These are phyloP conservation scores for Bathynomus jamesi DNA, from an alignment of 1,140 invertebrate genomes.

Conservation along the genomic window DNA sequence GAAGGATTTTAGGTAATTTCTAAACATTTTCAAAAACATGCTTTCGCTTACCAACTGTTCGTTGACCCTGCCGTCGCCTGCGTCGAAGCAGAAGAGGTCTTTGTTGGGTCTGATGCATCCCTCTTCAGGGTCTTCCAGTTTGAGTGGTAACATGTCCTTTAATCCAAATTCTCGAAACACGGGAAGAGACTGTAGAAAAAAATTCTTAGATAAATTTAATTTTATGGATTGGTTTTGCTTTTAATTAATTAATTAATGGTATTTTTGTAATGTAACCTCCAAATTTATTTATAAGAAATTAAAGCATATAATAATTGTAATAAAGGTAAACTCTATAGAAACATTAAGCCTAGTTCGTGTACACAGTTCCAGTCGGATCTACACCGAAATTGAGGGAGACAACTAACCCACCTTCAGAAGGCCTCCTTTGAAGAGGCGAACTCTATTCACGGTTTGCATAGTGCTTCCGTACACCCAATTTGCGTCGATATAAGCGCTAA, in stretches of 20 bases:
- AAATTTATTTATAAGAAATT: too few species aligned
- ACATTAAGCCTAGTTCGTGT: not conserved
- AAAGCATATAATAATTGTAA: too few species aligned
- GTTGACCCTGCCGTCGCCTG: constrained; percentile 83
- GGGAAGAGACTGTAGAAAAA: constrained; percentile 47
- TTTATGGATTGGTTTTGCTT: too few species aligned
- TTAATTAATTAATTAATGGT: too few species aligned
- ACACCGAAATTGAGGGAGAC: not conserved
- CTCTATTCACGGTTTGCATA: constrained; percentile 43
- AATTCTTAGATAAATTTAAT: too few species aligned
- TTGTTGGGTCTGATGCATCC: constrained; percentile 78
- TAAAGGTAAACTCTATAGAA: not conserved
- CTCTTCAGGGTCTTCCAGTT: constrained; percentile 80
- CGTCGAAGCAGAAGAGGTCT: constrained; percentile 81
- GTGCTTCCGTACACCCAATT: constrained; percentile 51
- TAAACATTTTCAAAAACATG: not conserved
- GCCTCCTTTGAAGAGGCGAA: constrained; percentile 48
- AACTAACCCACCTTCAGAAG: constrained; percentile 37
- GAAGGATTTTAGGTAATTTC: not conserved
- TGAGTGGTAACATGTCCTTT: constrained; percentile 81
- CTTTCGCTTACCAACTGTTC: constrained; percentile 58
- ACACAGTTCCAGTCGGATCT: not conserved
- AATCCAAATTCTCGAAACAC: constrained; percentile 77
- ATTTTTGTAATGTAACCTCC: too few species aligned
- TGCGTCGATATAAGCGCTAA: constrained; percentile 49